Base-by-base conservation (phyloP, 2,113 vertebrate species). In the Aphyosemion australe region DNA sequence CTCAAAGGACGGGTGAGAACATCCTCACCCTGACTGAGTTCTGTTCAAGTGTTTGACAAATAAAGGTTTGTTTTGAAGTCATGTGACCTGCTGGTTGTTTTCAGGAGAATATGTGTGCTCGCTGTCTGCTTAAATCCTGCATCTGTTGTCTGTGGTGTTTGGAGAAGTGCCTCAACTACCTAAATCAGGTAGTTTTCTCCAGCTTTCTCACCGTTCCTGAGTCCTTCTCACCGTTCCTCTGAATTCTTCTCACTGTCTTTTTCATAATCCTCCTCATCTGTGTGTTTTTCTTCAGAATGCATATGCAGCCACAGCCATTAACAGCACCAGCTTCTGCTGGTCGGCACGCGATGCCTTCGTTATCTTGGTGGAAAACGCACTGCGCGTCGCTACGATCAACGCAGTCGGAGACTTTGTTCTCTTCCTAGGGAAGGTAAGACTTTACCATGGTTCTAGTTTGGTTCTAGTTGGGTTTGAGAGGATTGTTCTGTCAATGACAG, bases 121-220 rank as follows among this genome's bases (percentile, higher is more conserved):
- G 96, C 68, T 99, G 96, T 85, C 88, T 98, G 92, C 90, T 99
- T 69, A 99, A 97, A 84, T 91, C 96, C 34, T 99, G 97, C 82
- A 98, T 99, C 89, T 99, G 97, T 92, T 99, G 96, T 86, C 94
- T 99, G 90, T 99, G 97, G 97, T 99, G 96, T 95, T 89, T 99
- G 90, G 97, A 99, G 93, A 99, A 97, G 95, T 99, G 96, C 96
- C 97, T 99, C 89, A 96, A 95, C 88, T 99, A 96, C 90, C 93
- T 99, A 92, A 99, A 99, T 90, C 96, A 99, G 95, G 97, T 99
- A 57, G 14, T 5, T 37, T 10, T 8, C 34, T 37, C 34, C 34
- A 37, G 34, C 34, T 6, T 37, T 37, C 34, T 37, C 5, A 37
- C 34, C 7, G 9, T 7, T 10, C 34, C 34, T 37, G 7, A 37